A percentile compares a stretch with the other conserved stretches of the same genome.
These are phyloP conservation scores for Cosmorhoe ocellata DNA, from an alignment of 2,888 invertebrate genomes.

Conservation along the genomic window DNA sequence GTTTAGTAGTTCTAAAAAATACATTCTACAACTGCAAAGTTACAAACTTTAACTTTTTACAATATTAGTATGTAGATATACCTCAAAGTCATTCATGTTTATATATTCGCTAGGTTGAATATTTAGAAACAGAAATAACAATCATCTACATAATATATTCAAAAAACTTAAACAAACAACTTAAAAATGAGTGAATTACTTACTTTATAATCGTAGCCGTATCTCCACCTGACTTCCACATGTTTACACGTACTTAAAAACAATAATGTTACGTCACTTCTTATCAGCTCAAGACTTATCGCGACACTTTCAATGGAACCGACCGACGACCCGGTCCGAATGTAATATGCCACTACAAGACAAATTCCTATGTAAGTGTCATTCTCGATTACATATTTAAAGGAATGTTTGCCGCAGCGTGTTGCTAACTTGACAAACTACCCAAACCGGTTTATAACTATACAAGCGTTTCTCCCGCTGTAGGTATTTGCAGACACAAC, in stretches of 20 bases:
- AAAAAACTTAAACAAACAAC: neutral
- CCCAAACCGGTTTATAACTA: constrained; percentile 15
- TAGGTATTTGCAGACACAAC: too few species aligned
- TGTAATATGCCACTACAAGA: neutral
- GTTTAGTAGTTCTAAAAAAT: too few species aligned
- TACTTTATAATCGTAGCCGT: constrained; percentile 46
- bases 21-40: too few species aligned
- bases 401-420: constrained; percentile 2
- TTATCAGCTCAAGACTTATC: constrained; percentile 21
- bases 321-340: constrained; percentile 2
- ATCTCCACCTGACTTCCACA: constrained; percentile 48
- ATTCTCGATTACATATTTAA: neutral
- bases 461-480: neutral
- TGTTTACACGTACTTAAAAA: constrained; percentile 29
- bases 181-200: too few species aligned
- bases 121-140: too few species aligned
- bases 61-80: too few species aligned
- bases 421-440: constrained; percentile 9
- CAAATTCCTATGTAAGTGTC: neutral
- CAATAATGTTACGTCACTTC: constrained; percentile 22
- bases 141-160: too few species aligned
- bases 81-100: too few species aligned
- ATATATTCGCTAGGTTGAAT: too few species aligned
- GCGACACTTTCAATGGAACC: constrained; percentile 6
- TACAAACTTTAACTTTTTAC: too few species aligned